phyloP scores from a whole-genome alignment of 2,797 vertebrate genomes.

The Lithobates sylvaticus region DNA sequence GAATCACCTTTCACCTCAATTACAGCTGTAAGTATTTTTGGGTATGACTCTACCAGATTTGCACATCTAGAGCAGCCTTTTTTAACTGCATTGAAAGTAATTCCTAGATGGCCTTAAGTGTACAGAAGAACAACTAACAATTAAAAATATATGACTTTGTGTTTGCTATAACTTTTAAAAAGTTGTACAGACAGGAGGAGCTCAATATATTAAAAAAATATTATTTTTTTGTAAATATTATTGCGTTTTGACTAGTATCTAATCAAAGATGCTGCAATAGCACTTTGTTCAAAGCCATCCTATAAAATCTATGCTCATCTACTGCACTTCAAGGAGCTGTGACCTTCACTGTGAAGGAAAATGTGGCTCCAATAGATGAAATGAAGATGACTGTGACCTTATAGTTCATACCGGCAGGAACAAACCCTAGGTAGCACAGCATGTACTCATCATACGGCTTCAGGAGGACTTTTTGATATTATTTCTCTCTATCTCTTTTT shows the following conservation, averaged over 20 bases:
- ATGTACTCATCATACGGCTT: not conserved
- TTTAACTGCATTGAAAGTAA: too few relatives aligned
- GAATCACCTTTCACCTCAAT: too few relatives aligned
- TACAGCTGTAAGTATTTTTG: too few relatives aligned
- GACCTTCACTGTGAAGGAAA: slow-evolving; percentile 9
- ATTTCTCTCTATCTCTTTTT: not conserved
- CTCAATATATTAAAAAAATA: not conserved
- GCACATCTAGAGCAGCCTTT: too few relatives aligned
- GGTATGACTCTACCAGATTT: too few relatives aligned
- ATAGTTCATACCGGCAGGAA: not conserved
- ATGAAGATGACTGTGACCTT: slow-evolving; percentile 4
- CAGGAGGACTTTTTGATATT: not conserved
- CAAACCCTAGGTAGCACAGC: not conserved
- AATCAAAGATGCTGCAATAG: not conserved
- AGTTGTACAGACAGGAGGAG: not conserved
- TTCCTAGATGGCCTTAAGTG: too few relatives aligned
- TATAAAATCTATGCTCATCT: not conserved
- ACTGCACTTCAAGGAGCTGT: not conserved
- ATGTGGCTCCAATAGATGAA: not conserved
- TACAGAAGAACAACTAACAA: too few relatives aligned
- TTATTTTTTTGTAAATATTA: too few relatives aligned
- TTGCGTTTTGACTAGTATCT: not conserved
- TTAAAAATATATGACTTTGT: not conserved
- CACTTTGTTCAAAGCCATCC: not conserved
- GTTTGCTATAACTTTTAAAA: not conserved